Evolutionary conservation across 2,797 vertebrate species (phyloP).

Genomic region (Neopelma chrysocephalum): DNA sequence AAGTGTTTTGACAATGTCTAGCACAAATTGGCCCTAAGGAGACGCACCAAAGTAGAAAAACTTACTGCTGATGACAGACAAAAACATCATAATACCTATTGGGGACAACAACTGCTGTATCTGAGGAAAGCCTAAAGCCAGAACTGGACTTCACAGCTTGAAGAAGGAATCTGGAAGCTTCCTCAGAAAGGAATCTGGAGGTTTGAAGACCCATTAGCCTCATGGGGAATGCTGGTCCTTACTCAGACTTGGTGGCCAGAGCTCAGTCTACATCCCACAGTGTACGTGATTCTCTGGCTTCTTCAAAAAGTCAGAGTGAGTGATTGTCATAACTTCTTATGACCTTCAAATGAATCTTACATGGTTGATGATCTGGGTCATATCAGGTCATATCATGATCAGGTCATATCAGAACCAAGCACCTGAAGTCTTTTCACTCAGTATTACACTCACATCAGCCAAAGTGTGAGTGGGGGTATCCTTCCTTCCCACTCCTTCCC

Average conservation of each 20-base stretch:
- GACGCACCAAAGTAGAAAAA: background rate
- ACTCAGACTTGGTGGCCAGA: background rate
- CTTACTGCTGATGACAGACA: background rate
- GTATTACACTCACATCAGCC: background rate
- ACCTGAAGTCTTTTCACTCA: background rate
- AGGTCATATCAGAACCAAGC: background rate
- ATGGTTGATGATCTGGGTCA: background rate
- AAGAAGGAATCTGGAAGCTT: background rate
- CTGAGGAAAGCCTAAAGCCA: background rate
- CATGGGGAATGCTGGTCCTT: background rate
- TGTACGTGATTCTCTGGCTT: background rate
- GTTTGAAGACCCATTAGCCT: background rate
- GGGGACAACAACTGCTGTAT: background rate
- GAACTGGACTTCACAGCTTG: background rate
- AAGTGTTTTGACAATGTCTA: slow-evolving; percentile 20
- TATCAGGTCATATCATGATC: background rate
- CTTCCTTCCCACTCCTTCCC: background rate
- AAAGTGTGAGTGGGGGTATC: background rate
- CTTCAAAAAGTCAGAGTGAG: background rate
- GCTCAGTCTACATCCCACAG: background rate
- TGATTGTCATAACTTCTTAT: background rate
- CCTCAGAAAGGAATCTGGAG: background rate
- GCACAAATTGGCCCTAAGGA: background rate
- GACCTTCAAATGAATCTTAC: background rate
- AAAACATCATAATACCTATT: background rate